Conservation (phyloP, 2,113 vertebrate species). For the Elephas maximus region DNA sequence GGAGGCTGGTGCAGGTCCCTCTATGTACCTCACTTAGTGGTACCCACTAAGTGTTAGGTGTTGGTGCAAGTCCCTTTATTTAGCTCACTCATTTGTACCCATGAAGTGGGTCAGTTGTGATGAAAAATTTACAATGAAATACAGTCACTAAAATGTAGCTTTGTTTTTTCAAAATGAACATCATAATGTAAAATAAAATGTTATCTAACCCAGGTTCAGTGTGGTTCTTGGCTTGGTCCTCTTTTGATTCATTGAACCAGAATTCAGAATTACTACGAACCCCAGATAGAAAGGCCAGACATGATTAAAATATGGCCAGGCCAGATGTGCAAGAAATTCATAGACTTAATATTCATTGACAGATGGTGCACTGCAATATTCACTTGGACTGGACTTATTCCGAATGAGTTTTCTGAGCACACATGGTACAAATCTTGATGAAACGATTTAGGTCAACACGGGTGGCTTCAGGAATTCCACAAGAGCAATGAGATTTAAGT, state of each 20-base stretch:
- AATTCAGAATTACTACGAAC: neutral
- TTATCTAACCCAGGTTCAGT: neutral
- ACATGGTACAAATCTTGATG: neutral
- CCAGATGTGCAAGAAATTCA: neutral
- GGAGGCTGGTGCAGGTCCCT: too few species aligned
- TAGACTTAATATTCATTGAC: neutral
- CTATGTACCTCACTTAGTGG: neutral
- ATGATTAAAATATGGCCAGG: neutral
- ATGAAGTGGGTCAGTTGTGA: neutral
- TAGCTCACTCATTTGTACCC: neutral
- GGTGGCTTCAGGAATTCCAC: neutral
- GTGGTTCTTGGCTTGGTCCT: neutral
- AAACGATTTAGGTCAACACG: neutral
- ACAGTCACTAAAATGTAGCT: neutral
- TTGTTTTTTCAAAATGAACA: slow-evolving; percentile 45
- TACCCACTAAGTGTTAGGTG: neutral
- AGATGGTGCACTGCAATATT: neutral
- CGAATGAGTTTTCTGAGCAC: neutral
- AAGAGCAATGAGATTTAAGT: neutral
- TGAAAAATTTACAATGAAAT: neutral
- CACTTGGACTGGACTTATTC: neutral
- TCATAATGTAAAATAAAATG: neutral
- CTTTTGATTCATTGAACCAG: slow-evolving; percentile 37
- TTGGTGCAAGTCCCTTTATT: neutral
- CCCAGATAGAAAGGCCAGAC: neutral